These are phyloP conservation scores for Sussaba pulchella DNA, from an alignment of 2,888 invertebrate genomes.

Conservation along the genomic window DNA sequence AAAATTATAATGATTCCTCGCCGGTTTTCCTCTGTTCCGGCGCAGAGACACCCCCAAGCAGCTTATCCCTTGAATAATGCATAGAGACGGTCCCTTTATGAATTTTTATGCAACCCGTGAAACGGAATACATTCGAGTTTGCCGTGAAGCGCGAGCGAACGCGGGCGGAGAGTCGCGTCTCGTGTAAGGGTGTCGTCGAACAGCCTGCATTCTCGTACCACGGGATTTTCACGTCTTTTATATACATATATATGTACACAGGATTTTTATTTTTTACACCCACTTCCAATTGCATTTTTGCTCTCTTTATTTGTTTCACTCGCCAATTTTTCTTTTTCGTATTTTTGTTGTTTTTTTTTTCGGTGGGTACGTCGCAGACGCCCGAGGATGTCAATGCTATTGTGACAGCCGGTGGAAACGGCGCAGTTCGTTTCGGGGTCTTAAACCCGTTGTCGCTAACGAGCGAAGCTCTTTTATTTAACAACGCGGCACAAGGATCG, in stretches of 20 bases:
- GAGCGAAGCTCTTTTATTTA: slow-evolving; percentile 31
- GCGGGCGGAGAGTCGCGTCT: background rate
- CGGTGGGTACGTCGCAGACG: slow-evolving; percentile 7
- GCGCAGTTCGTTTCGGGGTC: slow-evolving; percentile 16
- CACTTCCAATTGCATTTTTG: slow-evolving; percentile 4
- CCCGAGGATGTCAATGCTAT: slow-evolving; percentile 46
- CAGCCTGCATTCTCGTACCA: slow-evolving; percentile 31
- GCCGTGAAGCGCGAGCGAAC: slow-evolving; percentile 61
- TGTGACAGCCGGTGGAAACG: slow-evolving; percentile 38
- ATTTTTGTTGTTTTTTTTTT: slow-evolving; percentile 30
- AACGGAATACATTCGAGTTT: slow-evolving; percentile 78
- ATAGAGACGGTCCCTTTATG: slow-evolving; percentile 79
- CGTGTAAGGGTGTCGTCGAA: slow-evolving; percentile 16
- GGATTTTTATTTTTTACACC: background rate
- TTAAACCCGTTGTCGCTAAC: slow-evolving; percentile 17
- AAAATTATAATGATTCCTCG: slow-evolving; percentile 80
- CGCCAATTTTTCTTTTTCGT: slow-evolving; percentile 16
- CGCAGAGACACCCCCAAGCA: slow-evolving; percentile 62
- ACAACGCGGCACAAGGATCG: background rate
- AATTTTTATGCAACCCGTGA: slow-evolving; percentile 80
- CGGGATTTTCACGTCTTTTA: background rate
- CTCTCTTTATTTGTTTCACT: slow-evolving; percentile 8
- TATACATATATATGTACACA: too few relatives aligned
- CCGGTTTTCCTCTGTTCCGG: slow-evolving; percentile 69
- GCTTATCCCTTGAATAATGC: slow-evolving; percentile 80